Evolutionary conservation across 2,797 vertebrate species (phyloP).

Genomic region (Tokudaia tokunoshimensis): DNA sequence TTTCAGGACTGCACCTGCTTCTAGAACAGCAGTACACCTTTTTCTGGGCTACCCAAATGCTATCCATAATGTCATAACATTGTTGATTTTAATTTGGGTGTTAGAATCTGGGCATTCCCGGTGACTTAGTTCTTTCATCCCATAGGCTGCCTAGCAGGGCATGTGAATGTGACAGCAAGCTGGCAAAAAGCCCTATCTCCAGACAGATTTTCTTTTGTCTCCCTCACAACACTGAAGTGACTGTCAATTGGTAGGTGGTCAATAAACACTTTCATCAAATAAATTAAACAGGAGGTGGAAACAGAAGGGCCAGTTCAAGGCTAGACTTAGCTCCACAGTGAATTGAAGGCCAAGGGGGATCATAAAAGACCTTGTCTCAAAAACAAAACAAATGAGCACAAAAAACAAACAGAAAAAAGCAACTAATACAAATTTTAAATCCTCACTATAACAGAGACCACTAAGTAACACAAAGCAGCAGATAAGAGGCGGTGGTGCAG

Average conservation of each 20-base stretch:
- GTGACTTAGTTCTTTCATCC: slow-evolving; percentile 63
- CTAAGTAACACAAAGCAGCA: slow-evolving; percentile 43
- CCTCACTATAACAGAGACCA: not conserved
- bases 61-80: slow-evolving; percentile 29
- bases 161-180: slow-evolving; percentile 48
- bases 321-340: not conserved
- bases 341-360: not conserved
- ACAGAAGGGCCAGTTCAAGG: not conserved
- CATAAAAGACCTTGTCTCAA: not conserved
- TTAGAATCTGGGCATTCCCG: slow-evolving; percentile 43
- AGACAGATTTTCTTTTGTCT: slow-evolving; percentile 67
- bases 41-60: slow-evolving; percentile 26
- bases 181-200: slow-evolving; percentile 51
- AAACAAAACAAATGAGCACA: not conserved
- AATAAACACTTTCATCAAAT: slow-evolving; percentile 68
- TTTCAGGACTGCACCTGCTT: slow-evolving; percentile 41
- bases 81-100: slow-evolving; percentile 68
- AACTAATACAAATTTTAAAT: slow-evolving; percentile 62
- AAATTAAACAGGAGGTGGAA: slow-evolving; percentile 50
- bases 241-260: slow-evolving; percentile 61
- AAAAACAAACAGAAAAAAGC: not conserved
- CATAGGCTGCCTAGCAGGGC: slow-evolving; percentile 45
- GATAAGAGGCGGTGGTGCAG: not conserved
- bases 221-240: slow-evolving; percentile 47
- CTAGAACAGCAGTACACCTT: slow-evolving; percentile 20